Base-by-base conservation (phyloP, 2,888 invertebrate genomes). In the Oscheius myriophilus region DNA sequence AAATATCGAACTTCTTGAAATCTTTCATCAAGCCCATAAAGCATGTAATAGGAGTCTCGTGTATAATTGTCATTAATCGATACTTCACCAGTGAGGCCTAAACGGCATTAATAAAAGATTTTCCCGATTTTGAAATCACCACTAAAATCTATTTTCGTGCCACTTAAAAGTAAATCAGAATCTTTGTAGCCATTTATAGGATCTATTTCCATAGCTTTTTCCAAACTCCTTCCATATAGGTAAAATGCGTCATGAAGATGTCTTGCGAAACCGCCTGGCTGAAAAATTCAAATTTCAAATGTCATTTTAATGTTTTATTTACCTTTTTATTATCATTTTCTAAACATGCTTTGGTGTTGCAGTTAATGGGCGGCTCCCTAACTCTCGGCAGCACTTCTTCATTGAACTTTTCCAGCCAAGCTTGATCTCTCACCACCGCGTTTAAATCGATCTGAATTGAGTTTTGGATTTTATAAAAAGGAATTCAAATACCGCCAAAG, bases 191-290 rank as follows among this genome's bases (percentile, higher is more conserved):
- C n/a, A 3, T 45, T 54, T 1, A 61, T n/a, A 6, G 61, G 61
- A 49, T 61, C 39, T 33, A 14, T 21, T 18, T 46, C 21, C 9
- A 76, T 57, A 14, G 58, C n/a, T 49, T 74, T 69, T 14, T 66
- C 72, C 16, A 83, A 62, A 0, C 77, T 80, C 64, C 78, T 43
- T 3, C 75, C 82, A 54, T 82, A 83, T 11, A 82, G 59, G 59
- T 82, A 83, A 52, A 83, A 74, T 16, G 73, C 70, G 54, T 83
- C 83, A 51, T 80, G 75, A 0, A 83, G 67, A 49, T 73, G 76
- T 18, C 80, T 66, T 9, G 83, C 66, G 54, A 73, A 79, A 0
- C 70, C 69, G 43, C 57, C 55, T 9, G 58, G 55, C 66, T 66
- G n/a, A 33, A 33, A 33, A 33, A 33, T 3, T 3, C 9, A 9